These are phyloP conservation scores for Globodera rostochiensis DNA, from an alignment of 1,140 invertebrate species.

Conservation along the genomic window DNA sequence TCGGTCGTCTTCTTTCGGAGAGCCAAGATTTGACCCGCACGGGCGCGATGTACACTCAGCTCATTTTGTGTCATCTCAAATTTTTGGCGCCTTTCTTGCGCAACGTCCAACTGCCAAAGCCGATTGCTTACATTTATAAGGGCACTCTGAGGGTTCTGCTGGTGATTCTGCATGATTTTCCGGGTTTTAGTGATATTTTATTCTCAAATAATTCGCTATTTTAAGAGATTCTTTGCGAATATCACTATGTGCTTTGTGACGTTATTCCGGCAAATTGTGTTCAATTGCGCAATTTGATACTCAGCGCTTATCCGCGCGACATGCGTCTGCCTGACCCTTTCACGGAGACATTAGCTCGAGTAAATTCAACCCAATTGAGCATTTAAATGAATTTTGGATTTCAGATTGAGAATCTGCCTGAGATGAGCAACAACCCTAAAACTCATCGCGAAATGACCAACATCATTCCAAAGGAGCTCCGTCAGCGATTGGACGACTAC, in stretches of 20 bases:
- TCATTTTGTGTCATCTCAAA: constrained; percentile 92
- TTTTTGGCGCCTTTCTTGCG: constrained; percentile 93
- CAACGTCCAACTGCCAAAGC: constrained; percentile 90
- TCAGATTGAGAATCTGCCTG: constrained; percentile 91
- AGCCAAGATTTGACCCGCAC: constrained; percentile 62
- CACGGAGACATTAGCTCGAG: constrained; percentile 73
- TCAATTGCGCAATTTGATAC: constrained; percentile 95
- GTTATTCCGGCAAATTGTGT: constrained; percentile 98
- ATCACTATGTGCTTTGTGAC: constrained; percentile 98
- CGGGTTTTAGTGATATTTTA: constrained; percentile 65
- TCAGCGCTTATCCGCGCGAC: constrained; percentile 94
- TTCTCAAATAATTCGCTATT: neutral
- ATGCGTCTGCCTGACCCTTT: constrained; percentile 98
- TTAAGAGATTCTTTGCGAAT: constrained; percentile 93
- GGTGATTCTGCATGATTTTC: constrained; percentile 95
- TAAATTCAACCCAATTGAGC: neutral
- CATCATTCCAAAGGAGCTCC: constrained; percentile 47
- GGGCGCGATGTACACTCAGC: constrained; percentile 75
- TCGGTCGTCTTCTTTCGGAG: constrained; percentile 86
- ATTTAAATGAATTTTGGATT: constrained; percentile 65
- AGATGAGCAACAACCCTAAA: constrained; percentile 79
- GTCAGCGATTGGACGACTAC: constrained; percentile 87
- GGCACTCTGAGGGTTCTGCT: constrained; percentile 92
- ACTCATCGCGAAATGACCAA: constrained; percentile 79
- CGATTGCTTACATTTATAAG: constrained; percentile 89